Base-by-base conservation (phyloP, 2,113 vertebrate species). In the Bambusicola thoracicus region DNA sequence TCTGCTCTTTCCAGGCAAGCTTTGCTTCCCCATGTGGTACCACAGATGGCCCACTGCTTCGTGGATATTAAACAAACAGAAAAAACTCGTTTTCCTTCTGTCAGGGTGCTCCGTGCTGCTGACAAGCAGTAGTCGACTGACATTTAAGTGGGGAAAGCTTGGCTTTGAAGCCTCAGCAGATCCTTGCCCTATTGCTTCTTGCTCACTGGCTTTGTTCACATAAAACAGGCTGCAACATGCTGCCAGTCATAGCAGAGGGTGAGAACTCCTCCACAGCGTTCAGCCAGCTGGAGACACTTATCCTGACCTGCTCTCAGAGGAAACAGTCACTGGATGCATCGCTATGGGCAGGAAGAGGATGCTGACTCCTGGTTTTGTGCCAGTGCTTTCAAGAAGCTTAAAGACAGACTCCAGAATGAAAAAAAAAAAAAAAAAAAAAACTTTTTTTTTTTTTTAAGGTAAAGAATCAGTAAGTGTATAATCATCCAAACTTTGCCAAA, bases 11-110 rank as follows among this genome's bases (percentile, higher is more conserved):
- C 43, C 4, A 3, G 68, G 20, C 65, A 72, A 0, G 3, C 41
- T 83, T 29, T 32, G 1, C 43, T 91, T 87, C 80, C 53, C 6
- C 3, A 13, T 1, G 30, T 30, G 61, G 56, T 79, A 67, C 24
- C 2, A 7, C 1, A 1, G 46, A 74, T 3, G 0, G 80, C 32
- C 58, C 0, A 0, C 68, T 94, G 90, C 92, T 72, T 25, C 15
- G 6, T 10, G 61, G 87, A 78, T 21, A 86, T 94, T 93, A 86
- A 94, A 87, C 53, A 65, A 89, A 61, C 78, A 92, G 87, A 95
- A 92, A 95, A 92, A 81, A 81, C 93, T 96, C 81, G 73, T 94
- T 96, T 96, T 97, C 78, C 74, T 95, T 76, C 83, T 82, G 89
- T 95, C 85, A 95, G 85, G 69, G 68, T 72, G 92, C 94, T 96